Base-by-base conservation (phyloP, 2,888 invertebrate species). In the Stenodema calcarata region DNA sequence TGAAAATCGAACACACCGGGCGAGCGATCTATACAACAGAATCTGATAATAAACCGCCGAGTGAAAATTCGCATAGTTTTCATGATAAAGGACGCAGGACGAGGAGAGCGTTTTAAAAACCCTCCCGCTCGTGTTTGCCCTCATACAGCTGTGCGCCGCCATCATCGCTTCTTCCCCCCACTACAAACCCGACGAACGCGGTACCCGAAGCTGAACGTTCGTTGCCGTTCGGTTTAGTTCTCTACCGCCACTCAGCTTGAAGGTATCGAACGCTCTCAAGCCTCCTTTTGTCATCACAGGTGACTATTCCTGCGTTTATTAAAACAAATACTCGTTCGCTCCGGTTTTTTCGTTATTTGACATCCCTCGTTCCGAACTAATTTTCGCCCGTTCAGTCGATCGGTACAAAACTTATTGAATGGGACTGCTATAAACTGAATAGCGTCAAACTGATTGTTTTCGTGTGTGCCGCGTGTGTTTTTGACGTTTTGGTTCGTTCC, bases 401-500 rank as follows among this genome's bases (percentile, higher is more conserved):
- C 73, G 18, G 44, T 78, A 18, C 41, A 16, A 23, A n/a, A 23
- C 14, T 78, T 44, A 16, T 16, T 78, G n/a, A 16, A 23, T 78
- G 44, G 73, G 73, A 35, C 35, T 30, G 11, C 35, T 14, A 30
- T 35, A 35, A 7, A 35, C 41, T 41, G 27, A 18, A 9, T 18
- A 44, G 44, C 44, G 44, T 1, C 23, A 76, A 76, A 30, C 35
- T 27, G 12, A 44, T 4, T 9, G 9, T 73, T 73, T 73, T 78
- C 78, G 78, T 44, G 78, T 78, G 78, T 78, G 78, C 78, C 78
- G 78, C 78, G 78, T 44, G 78, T 78, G 78, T 42, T 76, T 70
- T 73, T 41, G 41, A 35, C 35, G 73, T 73, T 73, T 69, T 78
- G 41, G 47, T 44, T 42, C 44, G 41, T 62, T 35, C 73, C 30